Evolutionary conservation across 2,797 vertebrate species (phyloP).

Genomic region (Pantherophis vulpinus): DNA sequence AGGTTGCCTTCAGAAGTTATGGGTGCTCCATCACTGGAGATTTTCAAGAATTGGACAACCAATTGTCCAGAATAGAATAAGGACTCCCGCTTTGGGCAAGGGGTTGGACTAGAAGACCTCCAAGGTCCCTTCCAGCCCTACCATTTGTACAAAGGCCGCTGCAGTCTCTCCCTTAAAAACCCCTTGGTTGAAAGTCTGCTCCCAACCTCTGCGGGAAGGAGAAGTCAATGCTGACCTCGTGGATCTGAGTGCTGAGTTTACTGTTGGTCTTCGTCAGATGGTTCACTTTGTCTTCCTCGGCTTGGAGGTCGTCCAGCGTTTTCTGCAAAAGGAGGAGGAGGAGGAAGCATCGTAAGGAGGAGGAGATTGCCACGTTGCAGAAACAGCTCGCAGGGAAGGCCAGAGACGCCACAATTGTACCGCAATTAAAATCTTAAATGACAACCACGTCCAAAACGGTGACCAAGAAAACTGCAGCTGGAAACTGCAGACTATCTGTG

Average conservation of each 20-base stretch:
- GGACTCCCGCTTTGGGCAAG: not conserved
- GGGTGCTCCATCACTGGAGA: not conserved
- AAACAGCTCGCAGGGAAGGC: not conserved
- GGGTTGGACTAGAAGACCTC: not conserved
- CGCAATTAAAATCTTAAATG: not conserved
- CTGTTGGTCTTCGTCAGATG: conserved; percentile 71
- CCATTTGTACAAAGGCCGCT: not conserved
- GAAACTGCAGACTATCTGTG: not conserved
- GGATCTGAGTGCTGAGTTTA: conserved; percentile 68
- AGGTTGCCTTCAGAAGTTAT: not conserved
- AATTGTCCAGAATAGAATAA: not conserved
- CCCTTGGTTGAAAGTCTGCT: not conserved
- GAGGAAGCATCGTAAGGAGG: not conserved
- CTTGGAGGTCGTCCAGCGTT: conserved; percentile 77
- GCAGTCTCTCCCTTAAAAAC: not conserved
- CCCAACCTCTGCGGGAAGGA: not conserved
- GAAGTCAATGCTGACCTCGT: conserved; percentile 54
- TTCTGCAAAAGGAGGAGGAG: conserved; percentile 64
- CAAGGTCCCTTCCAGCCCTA: not conserved
- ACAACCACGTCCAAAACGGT: not conserved
- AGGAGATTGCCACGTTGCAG: not conserved
- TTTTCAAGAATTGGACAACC: not conserved
- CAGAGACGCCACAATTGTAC: not conserved
- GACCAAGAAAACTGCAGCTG: not conserved
- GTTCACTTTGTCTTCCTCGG: conserved; percentile 76